phyloP scores from a whole-genome alignment of 2,113 vertebrate species.

The Pampusana beccarii region DNA sequence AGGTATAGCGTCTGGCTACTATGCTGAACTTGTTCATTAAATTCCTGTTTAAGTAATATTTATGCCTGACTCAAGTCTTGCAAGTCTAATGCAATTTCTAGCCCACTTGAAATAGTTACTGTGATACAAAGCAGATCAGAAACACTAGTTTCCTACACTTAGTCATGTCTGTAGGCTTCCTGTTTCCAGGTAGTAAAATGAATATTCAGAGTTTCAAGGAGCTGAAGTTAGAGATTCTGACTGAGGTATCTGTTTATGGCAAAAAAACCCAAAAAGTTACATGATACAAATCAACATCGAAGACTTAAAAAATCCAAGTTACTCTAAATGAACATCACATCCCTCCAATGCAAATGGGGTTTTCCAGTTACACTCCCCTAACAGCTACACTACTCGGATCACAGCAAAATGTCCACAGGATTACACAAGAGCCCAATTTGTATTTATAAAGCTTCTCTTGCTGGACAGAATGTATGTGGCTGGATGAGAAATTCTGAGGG shows the following conservation, averaged over 20 bases:
- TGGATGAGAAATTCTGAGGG: not conserved
- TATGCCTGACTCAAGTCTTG: slow-evolving; percentile 5
- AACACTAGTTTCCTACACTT: not conserved
- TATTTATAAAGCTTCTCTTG: not conserved
- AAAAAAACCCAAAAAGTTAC: not conserved
- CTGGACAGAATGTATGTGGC: not conserved
- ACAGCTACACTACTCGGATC: not conserved
- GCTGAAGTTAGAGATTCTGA: slow-evolving; percentile 42
- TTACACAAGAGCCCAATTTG: not conserved
- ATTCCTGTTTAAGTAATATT: not conserved
- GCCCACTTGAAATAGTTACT: not conserved
- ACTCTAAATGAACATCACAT: not conserved
- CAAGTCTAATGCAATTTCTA: slow-evolving; percentile 21
- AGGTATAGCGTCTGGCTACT: not conserved
- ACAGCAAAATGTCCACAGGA: not conserved
- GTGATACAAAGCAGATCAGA: not conserved
- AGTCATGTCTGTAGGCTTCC: not conserved
- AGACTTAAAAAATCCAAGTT: not conserved
- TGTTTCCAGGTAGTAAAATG: not conserved
- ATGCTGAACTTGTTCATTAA: not conserved
- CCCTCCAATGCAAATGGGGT: not conserved
- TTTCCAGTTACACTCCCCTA: slow-evolving; percentile 36
- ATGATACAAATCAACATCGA: not conserved
- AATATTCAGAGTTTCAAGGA: not conserved
- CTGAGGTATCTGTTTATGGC: slow-evolving; percentile 56